Conservation (phyloP, 1,140 invertebrate species). For the Scaptomyza pallida region DNA sequence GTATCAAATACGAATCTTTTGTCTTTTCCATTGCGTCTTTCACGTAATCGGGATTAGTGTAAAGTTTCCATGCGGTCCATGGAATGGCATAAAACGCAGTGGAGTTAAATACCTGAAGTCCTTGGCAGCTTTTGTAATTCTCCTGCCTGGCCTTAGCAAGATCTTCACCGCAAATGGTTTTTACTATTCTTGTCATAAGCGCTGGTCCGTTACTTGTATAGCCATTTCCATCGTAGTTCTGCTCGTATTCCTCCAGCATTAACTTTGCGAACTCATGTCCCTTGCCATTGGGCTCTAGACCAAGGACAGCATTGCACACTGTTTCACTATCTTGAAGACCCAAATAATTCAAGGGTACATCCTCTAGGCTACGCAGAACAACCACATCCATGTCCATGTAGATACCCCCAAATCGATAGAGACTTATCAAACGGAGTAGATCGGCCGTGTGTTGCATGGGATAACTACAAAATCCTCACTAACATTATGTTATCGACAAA, state of each 20-base stretch:
- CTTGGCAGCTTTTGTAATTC: constrained; percentile 85
- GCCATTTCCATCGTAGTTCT: constrained; percentile 86
- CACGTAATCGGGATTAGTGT: constrained; percentile 85
- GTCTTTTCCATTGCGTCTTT: constrained; percentile 84
- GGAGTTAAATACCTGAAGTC: constrained; percentile 87
- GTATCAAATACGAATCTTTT: constrained; percentile 85
- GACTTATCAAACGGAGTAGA: constrained; percentile 88
- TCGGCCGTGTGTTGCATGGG: constrained; percentile 85
- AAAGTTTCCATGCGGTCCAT: constrained; percentile 86
- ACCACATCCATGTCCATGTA: constrained; percentile 92
- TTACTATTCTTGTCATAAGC: constrained; percentile 86
- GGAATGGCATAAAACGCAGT: constrained; percentile 87
- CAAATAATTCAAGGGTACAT: constrained; percentile 86
- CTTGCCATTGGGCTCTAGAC: constrained; percentile 85
- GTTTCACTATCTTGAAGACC: constrained; percentile 86
- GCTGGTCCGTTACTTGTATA: constrained; percentile 90
- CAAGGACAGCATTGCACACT: constrained; percentile 88
- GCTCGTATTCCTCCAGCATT: constrained; percentile 86
- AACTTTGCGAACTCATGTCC: constrained; percentile 86
- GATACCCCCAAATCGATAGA: constrained; percentile 91
- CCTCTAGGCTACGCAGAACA: constrained; percentile 86
- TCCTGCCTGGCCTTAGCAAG: constrained; percentile 86
- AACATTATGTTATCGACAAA: no score
- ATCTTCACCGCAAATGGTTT: constrained; percentile 86
- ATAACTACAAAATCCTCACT: not conserved